Evolutionary conservation across 2,113 vertebrate species (phyloP).

Genomic region (Salvelinus fontinalis): DNA sequence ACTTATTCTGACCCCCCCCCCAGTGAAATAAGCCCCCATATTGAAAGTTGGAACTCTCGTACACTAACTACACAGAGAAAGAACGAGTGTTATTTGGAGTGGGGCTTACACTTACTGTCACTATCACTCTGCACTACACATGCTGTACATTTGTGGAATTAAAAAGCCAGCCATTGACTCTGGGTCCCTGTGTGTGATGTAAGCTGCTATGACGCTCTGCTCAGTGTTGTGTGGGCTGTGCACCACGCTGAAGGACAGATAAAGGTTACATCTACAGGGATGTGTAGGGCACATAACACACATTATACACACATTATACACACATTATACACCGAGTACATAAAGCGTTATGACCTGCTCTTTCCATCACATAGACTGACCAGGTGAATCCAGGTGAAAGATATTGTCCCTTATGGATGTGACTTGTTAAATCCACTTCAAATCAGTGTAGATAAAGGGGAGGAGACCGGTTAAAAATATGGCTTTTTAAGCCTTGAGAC

Average conservation of each 20-base stretch:
- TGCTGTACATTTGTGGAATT: constrained; percentile 43
- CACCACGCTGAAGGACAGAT: constrained; percentile 62
- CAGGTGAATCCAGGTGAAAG: too few species aligned
- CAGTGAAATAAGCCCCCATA: neutral
- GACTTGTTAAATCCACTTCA: too few species aligned
- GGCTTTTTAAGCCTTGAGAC: too few species aligned
- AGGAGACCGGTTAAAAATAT: too few species aligned
- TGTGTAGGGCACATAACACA: constrained; percentile 16
- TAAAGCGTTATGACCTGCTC: too few species aligned
- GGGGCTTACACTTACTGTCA: constrained; percentile 29
- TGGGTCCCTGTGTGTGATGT: constrained; percentile 29
- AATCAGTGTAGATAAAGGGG: too few species aligned
- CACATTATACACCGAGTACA: neutral
- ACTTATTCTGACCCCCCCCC: too few species aligned
- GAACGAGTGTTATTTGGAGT: neutral
- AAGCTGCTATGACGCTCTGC: constrained; percentile 31
- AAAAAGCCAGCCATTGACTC: constrained; percentile 43
- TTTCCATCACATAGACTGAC: too few species aligned
- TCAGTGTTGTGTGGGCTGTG: constrained; percentile 16
- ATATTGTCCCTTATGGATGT: too few species aligned
- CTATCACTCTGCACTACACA: constrained; percentile 38
- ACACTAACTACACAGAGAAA: neutral
- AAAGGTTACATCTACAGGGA: constrained; percentile 68
- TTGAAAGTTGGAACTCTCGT: neutral
- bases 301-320: neutral